Percentiles rank a stretch among this genome's conserved stretches.
phyloP scores from a whole-genome alignment of 2,888 invertebrate genomes.

The Encarsia formosa region DNA sequence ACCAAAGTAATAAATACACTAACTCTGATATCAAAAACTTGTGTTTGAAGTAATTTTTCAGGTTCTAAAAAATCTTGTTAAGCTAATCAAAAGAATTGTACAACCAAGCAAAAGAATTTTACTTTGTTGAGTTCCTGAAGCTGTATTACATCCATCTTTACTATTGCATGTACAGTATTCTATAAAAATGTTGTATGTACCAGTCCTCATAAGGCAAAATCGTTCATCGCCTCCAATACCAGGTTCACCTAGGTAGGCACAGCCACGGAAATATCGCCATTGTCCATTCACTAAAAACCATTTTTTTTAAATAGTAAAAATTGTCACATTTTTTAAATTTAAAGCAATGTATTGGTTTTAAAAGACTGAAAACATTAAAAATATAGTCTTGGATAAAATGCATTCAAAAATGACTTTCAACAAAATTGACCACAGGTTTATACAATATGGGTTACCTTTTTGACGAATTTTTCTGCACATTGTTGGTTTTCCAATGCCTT shows the following conservation, averaged over 20 bases:
- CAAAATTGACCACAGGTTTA: too few relatives aligned
- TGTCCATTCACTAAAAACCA: conserved; percentile 69
- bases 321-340: too few relatives aligned
- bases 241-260: conserved; percentile 86
- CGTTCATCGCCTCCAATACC: conserved; percentile 87
- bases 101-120: conserved; percentile 5
- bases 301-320: not conserved
- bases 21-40: too few relatives aligned
- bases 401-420: too few relatives aligned
- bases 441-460: conserved; percentile 76
- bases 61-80: conserved; percentile 9
- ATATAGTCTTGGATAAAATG: too few relatives aligned
- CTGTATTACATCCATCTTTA: conserved; percentile 85
- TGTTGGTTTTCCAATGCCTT: conserved; percentile 66
- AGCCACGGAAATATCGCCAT: conserved; percentile 84
- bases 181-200: conserved; percentile 89
- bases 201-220: conserved; percentile 85
- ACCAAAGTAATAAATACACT: too few relatives aligned
- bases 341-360: not conserved
- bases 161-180: conserved; percentile 91
- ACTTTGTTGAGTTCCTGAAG: conserved; percentile 42
- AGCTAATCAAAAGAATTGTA: conserved; percentile 24
- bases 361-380: not conserved
- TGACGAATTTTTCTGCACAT: conserved; percentile 91
- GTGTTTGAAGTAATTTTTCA: conserved; percentile 6